Conservation (phyloP, 2,113 vertebrate genomes). For the Poeciliopsis retropinna region DNA sequence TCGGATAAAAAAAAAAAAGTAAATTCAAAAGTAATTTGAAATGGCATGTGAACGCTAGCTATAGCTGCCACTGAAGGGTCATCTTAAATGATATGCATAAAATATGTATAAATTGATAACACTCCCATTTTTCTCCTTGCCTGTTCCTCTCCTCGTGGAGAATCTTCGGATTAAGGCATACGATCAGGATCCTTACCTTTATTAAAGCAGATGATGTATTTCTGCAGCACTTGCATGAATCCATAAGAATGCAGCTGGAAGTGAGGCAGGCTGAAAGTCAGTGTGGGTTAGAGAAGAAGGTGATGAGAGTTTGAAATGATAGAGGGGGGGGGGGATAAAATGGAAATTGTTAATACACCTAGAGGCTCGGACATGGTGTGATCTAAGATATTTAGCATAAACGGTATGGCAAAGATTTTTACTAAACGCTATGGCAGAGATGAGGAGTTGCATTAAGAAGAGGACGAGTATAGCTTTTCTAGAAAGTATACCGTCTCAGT, state of each 20-base stretch:
- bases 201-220: slow-evolving; percentile 83
- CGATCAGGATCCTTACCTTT: slow-evolving; percentile 73
- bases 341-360: slow-evolving; percentile 60
- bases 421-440: slow-evolving; percentile 45
- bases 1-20: slow-evolving; percentile 8
- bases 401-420: slow-evolving; percentile 75
- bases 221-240: slow-evolving; percentile 75
- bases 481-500: slow-evolving; percentile 51
- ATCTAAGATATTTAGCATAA: slow-evolving; percentile 88
- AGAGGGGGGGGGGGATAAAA: slow-evolving; percentile 2
- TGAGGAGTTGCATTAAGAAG: slow-evolving; percentile 1
- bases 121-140: slow-evolving; percentile 41
- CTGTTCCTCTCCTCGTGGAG: slow-evolving; percentile 80
- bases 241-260: slow-evolving; percentile 52
- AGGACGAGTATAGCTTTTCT: slow-evolving; percentile 36
- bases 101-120: slow-evolving; percentile 82
- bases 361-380: slow-evolving; percentile 81
- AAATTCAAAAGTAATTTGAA: slow-evolving; percentile 39
- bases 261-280: slow-evolving; percentile 3
- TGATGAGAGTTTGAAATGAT: slow-evolving; percentile 33
- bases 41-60: slow-evolving; percentile 32
- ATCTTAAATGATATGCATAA: slow-evolving; percentile 73
- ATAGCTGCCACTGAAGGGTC: slow-evolving; percentile 46
- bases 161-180: slow-evolving; percentile 77
- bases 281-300: slow-evolving; percentile 19